Percentiles rank a stretch among this genome's conserved stretches.
phyloP scores from a whole-genome alignment of 1,140 invertebrate genomes.

The Hermatobates lingyangjiaoensis region DNA sequence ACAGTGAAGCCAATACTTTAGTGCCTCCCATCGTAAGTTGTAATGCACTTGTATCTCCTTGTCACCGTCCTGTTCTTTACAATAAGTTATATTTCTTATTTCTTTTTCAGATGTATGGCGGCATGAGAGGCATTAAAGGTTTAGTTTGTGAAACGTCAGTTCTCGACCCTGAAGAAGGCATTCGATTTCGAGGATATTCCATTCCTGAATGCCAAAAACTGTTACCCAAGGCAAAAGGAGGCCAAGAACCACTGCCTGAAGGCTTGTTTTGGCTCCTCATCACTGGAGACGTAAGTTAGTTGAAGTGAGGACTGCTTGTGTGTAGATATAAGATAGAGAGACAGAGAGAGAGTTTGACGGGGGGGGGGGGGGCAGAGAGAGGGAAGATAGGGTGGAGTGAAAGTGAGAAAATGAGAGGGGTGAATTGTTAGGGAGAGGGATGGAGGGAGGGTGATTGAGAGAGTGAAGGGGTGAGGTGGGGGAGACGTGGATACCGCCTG shows the following conservation, averaged over 20 bases:
- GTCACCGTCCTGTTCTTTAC: neutral
- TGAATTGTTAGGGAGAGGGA: no score
- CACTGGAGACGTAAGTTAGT: slow-evolving; percentile 76
- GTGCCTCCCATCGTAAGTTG: neutral
- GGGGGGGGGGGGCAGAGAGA: no score
- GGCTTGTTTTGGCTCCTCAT: slow-evolving; percentile 89
- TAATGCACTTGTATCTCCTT: neutral
- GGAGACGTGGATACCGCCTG: no score
- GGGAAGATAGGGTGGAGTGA: no score
- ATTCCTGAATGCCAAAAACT: slow-evolving; percentile 88
- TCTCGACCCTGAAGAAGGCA: slow-evolving; percentile 86
- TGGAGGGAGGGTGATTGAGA: no score
- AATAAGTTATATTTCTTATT: neutral
- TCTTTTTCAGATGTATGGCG: slow-evolving; percentile 71
- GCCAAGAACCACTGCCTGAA: slow-evolving; percentile 79
- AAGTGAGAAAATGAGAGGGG: no score
- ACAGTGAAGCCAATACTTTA: neutral
- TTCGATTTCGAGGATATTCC: slow-evolving; percentile 83
- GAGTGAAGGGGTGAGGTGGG: no score
- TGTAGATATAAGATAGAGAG: no score
- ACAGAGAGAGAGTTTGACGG: no score
- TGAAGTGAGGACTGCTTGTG: no score
- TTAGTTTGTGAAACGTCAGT: slow-evolving; percentile 90
- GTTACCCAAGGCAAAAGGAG: slow-evolving; percentile 68
- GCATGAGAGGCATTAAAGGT: slow-evolving; percentile 91